Percentiles rank a stretch among this genome's conserved stretches.
phyloP scores from a whole-genome alignment of 2,888 invertebrate genomes.

The Peribatodes rhomboidaria region DNA sequence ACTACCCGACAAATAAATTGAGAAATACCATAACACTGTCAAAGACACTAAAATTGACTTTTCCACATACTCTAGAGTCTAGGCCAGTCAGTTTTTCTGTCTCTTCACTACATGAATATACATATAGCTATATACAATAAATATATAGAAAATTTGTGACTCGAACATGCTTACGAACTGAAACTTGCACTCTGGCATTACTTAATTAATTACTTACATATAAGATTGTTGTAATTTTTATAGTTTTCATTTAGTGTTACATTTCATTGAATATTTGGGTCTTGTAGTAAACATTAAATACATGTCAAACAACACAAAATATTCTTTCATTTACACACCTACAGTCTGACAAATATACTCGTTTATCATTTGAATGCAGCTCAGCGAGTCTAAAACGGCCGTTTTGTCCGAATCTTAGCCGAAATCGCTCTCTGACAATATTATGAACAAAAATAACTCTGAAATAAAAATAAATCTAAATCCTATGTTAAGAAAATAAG shows the following conservation, averaged over 20 bases:
- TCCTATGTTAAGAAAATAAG: no score
- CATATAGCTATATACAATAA: constrained; percentile 34
- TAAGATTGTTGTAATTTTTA: constrained; percentile 66
- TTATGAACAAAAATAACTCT: no score
- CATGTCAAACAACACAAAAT: constrained; percentile 83
- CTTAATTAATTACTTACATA: constrained; percentile 63
- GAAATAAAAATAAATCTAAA: no score
- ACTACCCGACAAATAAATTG: constrained; percentile 46
- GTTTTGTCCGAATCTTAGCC: neutral
- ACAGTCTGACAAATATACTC: neutral
- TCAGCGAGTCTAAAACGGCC: neutral
- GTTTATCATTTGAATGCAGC: neutral
- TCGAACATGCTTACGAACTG: constrained; percentile 61
- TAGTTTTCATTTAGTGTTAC: constrained; percentile 68
- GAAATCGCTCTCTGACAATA: no score
- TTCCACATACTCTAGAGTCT: constrained; percentile 8
- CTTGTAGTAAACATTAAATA: constrained; percentile 85
- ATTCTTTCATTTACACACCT: constrained; percentile 83
- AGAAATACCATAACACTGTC: constrained; percentile 31
- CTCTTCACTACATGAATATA: constrained; percentile 45
- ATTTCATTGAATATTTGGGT: constrained; percentile 77
- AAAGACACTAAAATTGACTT: constrained; percentile 31
- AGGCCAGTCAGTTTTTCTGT: constrained; percentile 55
- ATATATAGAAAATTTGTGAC: constrained; percentile 45
- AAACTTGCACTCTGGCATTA: constrained; percentile 70